Base-by-base conservation (phyloP, 1,140 invertebrate genomes). In the Phthorimaea operculella region DNA sequence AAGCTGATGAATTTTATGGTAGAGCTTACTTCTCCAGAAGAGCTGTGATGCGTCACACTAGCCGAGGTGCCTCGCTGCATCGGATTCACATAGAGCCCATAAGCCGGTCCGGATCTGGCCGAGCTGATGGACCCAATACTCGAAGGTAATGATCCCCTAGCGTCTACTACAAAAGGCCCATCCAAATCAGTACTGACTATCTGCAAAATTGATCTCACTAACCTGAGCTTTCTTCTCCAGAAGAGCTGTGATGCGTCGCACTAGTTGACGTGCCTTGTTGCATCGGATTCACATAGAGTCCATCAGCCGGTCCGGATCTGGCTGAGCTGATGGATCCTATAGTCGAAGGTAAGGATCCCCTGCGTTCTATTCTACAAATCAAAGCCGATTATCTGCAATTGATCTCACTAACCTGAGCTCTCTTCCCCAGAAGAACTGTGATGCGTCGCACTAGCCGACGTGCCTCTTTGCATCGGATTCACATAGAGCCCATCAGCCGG, bases 231-330 rank as follows among this genome's bases (percentile, higher is more conserved):
- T 86, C 85, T 52, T 87, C 85, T 21, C 80, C 85, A 0, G 83
- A 85, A 14, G 80, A 85, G 48, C 66, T 73, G 17, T 81, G 78
- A 57, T 71, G 69, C n/a, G 69, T 71, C 14, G 64, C 68, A 39
- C 56, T 70, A 7, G 69, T 69, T 0, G 72, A 65, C 0, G 58
- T 57, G 33, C 74, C 75, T 45, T 85, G 87, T 18, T 87, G 89
- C 92, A 93, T 93, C 0, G 92, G 92, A 72, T 94, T 94, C 58
- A 94, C 90, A 72, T 94, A 94, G 9, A 94, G 87, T 0, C 93
- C 92, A 72, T 94, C 91, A 54, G 92, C 90, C 1, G 91, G 91
- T 33, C 88, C 87, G 14, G 79, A 76, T 62, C 87, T 42, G 63
- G 87, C 56, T 61, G 88, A 83, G 58, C 71, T 87, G 78, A 68